Evolutionary conservation across 1,140 invertebrate species (phyloP), one percentile per base, ranked within the genome.

Genomic region (Intoshia linei): DNA sequence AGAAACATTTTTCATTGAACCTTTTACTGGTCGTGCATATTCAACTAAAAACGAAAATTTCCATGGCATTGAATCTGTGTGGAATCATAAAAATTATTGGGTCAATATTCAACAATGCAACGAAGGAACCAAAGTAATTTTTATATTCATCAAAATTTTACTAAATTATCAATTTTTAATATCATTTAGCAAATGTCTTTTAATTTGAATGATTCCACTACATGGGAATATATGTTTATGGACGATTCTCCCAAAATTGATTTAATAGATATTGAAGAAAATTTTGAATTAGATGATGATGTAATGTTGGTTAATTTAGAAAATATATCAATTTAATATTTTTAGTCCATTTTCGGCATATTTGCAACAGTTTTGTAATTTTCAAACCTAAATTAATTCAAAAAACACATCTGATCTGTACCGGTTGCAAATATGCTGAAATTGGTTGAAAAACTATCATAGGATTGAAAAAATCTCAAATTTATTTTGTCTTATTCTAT

Each of bases 81-180:
- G 76, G 67, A 81, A 79, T 47, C 58, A 79, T 46, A 50, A 63
- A 30, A 83, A 84, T 57, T 81, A 77, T 57, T 83, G 75, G 66
- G 63, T 70, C 14, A 69, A 73, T 54, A 61, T 71, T 59, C 66
- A 73, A 53, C 56, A 59, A 19, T 63, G 61, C 38, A 50, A 48
- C 0, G 48, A 59, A 11, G 60, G 58, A 14, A 49, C 59, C 15
- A 47, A 43, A 46, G 53, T 55, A 36, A 40, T 34, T 38, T 38
- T 21, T 30, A 3, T 39, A 30, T 31, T 62, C 0, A 45, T 67
- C 3, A 52, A 32, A 32, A 13, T 7, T 10, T 32, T 10, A 17
- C 17, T 7, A 18, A 10, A 33, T 41, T 13, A 32, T 40, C n/a
- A 14, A 15, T 27, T 27, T 20, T 25, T 17, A 20, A 38, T 23